A percentile compares a stretch with the other conserved stretches of the same genome.
Evolutionary conservation across 2,888 invertebrate genomes (phyloP).

Genomic region (Endomychus coccineus): DNA sequence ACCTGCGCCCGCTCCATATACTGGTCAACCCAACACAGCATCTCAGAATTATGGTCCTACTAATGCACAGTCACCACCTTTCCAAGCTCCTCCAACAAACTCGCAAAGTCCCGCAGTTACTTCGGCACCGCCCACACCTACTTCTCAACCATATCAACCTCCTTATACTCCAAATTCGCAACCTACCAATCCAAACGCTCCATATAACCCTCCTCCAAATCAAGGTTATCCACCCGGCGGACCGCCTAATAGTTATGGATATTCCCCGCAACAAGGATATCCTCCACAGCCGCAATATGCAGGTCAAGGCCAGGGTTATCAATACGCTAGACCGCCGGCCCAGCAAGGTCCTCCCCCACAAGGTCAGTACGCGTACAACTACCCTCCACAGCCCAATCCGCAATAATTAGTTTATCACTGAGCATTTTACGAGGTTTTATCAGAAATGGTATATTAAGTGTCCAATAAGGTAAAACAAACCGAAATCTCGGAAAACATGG

Average conservation of each 20-base stretch:
- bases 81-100: slow-evolving; percentile 47
- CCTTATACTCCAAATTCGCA: slow-evolving; percentile 46
- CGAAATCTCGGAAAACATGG: no score
- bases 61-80: slow-evolving; percentile 56
- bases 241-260: slow-evolving; percentile 41
- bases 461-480: neutral
- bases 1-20: slow-evolving; percentile 31
- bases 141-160: slow-evolving; percentile 50
- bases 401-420: slow-evolving; percentile 52
- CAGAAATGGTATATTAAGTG: no score
- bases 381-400: slow-evolving; percentile 67
- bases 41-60: slow-evolving; percentile 40
- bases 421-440: no score
- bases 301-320: slow-evolving; percentile 55
- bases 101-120: slow-evolving; percentile 47
- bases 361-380: slow-evolving; percentile 67
- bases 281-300: slow-evolving; percentile 55
- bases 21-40: slow-evolving; percentile 33
- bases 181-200: slow-evolving; percentile 43
- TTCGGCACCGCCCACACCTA: slow-evolving; percentile 47
- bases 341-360: slow-evolving; percentile 70
- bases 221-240: slow-evolving; percentile 37
- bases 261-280: slow-evolving; percentile 55
- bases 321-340: slow-evolving; percentile 53
- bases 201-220: slow-evolving; percentile 44